Evolutionary conservation across 2,888 invertebrate species (phyloP), one percentile per base, ranked within the genome.

Genomic region (Chaetogeoica ovagalla): DNA sequence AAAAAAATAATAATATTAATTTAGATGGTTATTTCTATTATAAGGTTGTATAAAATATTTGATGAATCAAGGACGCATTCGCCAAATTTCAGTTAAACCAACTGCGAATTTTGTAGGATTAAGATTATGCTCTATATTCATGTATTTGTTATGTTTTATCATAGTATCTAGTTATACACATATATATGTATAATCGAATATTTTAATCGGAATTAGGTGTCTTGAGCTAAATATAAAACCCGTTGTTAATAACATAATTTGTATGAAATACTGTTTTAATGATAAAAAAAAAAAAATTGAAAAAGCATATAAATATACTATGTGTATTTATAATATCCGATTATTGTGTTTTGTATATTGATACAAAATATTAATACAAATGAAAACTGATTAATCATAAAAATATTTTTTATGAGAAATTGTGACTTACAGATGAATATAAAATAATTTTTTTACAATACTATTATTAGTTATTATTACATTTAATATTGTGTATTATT

Each of bases 121-220:
- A 63, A 70, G 15, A 71, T 63, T 66, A 65, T 70, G 43, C 57
- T 75, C 21, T 55, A 21, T 57, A 79, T 71, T 71, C 79, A 43
- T 79, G 63, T 79, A 71, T 79, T 79, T 79, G 79, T 79, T 79
- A 71, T 79, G 63, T 79, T 75, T 74, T 77, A 77, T 79, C 71
- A 71, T 79, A 62, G 71, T 79, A 79, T 43, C 55, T 79, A 77
- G 39, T 79, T 79, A 43, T 43, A 43, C 9, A 43, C 9, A 43
- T 43, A 43, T 43, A 43, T 4, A 4, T 4, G 63, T 73, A 48
- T 70, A 70, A 70, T 55, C 69, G 70, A 79, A 79, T 71, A 37
- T 77, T 70, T n/a, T 70, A 77, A 62, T 70, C 62, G 77, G 63
- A 71, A 71, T 71, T 77, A 77, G 71, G 63, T 59, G 59, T 59